A percentile compares a stretch with the other conserved stretches of the same genome.
Evolutionary conservation across 2,888 invertebrate species (phyloP).

Genomic region (Heteromurus nitidus): DNA sequence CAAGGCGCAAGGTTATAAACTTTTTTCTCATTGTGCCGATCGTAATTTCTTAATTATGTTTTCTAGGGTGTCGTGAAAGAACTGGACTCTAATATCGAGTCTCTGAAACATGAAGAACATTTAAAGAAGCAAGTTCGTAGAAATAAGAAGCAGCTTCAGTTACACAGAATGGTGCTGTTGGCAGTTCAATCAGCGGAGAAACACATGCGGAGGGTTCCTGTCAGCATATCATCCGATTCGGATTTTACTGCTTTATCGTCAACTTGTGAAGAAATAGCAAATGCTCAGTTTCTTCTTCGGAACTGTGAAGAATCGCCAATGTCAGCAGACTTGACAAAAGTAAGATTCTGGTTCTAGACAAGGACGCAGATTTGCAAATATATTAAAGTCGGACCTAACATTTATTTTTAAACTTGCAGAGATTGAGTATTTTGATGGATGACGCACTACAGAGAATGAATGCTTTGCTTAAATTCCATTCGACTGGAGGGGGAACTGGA

Average conservation of each 20-base stretch:
- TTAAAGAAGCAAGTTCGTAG: slow-evolving; percentile 61
- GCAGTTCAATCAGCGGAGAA: slow-evolving; percentile 68
- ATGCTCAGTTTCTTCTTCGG: slow-evolving; percentile 68
- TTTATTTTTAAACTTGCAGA: slow-evolving; percentile 58
- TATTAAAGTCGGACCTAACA: neutral
- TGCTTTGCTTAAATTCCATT: slow-evolving; percentile 54
- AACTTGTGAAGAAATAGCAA: slow-evolving; percentile 70
- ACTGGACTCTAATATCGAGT: slow-evolving; percentile 63
- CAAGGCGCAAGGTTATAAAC: neutral
- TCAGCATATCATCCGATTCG: slow-evolving; percentile 45
- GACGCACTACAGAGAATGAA: slow-evolving; percentile 64
- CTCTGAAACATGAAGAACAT: slow-evolving; percentile 65
- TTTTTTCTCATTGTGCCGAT: neutral
- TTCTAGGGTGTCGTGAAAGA: slow-evolving; percentile 58
- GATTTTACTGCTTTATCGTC: slow-evolving; percentile 66
- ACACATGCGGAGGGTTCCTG: slow-evolving; percentile 64
- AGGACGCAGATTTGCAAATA: no score
- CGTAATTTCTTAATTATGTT: neutral
- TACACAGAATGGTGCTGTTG: slow-evolving; percentile 61
- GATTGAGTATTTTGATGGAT: slow-evolving; percentile 55
- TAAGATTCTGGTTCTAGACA: slow-evolving; percentile 33
- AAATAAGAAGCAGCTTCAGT: slow-evolving; percentile 64
- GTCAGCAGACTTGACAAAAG: slow-evolving; percentile 36
- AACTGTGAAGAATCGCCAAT: slow-evolving; percentile 54
- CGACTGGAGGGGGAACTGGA: neutral